Conservation (phyloP, 2,797 vertebrate genomes). For the Danio aesculapii region DNA sequence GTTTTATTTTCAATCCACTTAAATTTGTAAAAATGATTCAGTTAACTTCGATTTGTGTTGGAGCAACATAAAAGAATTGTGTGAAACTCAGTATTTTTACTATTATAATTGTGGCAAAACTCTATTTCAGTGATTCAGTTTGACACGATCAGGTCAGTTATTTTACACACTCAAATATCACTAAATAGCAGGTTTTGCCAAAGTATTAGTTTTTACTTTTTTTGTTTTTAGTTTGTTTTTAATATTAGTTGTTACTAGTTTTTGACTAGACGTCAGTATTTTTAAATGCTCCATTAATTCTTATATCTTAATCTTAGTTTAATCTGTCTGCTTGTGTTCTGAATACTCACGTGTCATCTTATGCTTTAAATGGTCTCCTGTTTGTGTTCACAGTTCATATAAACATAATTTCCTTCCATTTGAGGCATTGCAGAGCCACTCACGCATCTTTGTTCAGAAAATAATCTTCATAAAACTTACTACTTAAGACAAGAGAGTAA, state of each 20-base stretch:
- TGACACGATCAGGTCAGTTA: neutral
- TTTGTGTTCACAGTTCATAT: conserved; percentile 23
- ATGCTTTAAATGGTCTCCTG: neutral
- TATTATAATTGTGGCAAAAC: no score
- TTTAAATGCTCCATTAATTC: neutral
- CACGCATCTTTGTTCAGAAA: neutral
- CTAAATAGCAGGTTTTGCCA: no score
- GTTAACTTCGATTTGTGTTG: no score
- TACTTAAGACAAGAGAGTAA: conserved; percentile 7
- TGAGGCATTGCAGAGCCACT: conserved; percentile 43
- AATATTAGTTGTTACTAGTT: no score
- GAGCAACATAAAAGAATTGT: no score
- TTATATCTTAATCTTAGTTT: neutral
- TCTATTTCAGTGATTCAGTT: neutral
- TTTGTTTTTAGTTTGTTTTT: no score
- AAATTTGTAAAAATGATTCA: no score
- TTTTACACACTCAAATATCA: neutral
- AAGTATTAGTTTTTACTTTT: no score
- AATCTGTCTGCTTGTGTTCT: neutral
- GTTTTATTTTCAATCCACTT: no score
- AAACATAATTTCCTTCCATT: conserved; percentile 45
- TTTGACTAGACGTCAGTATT: no score
- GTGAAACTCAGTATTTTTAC: no score
- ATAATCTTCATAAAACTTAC: conserved; percentile 43
- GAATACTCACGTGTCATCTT: neutral